These are phyloP conservation scores for Oenanthe melanoleuca DNA, from an alignment of 2,113 vertebrate species.

Conservation along the genomic window DNA sequence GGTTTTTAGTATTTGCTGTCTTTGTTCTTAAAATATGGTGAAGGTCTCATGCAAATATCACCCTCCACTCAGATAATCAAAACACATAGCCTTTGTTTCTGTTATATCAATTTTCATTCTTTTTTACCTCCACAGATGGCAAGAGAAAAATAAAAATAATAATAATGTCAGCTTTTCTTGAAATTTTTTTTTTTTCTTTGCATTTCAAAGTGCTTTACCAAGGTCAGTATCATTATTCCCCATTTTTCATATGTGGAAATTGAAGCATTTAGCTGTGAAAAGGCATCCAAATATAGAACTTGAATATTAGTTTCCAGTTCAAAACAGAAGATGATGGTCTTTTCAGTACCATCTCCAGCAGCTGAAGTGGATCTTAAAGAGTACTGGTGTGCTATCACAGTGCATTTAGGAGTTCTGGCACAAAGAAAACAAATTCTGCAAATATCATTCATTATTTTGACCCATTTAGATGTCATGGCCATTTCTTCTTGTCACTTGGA, in stretches of 20 bases:
- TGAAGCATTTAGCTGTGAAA: neutral
- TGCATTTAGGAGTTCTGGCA: neutral
- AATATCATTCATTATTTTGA: neutral
- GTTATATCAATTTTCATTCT: constrained; percentile 35
- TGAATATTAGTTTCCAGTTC: constrained; percentile 29
- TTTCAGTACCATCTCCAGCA: constrained; percentile 1
- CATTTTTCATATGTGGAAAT: neutral
- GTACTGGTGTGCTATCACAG: neutral
- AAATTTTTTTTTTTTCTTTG: neutral
- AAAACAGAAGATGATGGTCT: constrained; percentile 39
- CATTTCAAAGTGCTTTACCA: neutral
- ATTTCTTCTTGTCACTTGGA: neutral
- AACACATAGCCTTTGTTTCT: constrained; percentile 27
- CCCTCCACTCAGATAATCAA: neutral
- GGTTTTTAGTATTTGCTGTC: neutral
- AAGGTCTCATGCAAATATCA: neutral
- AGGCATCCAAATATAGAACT: neutral
- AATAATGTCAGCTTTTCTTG: neutral
- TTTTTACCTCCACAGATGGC: neutral
- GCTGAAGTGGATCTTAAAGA: neutral
- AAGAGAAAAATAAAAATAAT: constrained; percentile 25
- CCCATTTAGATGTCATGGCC: neutral
- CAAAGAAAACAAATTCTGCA: neutral
- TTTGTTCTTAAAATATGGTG: neutral
- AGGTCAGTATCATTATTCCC: neutral